phyloP scores from a whole-genome alignment of 1,140 invertebrate species.

The Portunus trituberculatus region DNA sequence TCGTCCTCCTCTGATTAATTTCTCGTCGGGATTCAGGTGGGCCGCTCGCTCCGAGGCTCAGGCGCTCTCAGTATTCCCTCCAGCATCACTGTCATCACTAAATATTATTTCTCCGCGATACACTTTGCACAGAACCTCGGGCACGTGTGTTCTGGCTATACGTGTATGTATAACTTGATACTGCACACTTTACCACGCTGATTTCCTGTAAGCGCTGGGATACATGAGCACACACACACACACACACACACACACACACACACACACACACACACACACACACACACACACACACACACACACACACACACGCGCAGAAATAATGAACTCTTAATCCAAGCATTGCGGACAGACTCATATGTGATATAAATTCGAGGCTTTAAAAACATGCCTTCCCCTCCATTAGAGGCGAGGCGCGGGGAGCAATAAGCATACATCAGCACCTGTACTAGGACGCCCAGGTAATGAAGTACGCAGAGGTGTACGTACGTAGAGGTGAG shows the following conservation, averaged over 20 bases:
- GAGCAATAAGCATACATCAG: constrained; percentile 21
- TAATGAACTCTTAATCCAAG: constrained; percentile 23
- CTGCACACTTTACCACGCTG: not conserved
- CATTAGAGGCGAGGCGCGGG: not conserved
- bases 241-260: constrained; percentile 20
- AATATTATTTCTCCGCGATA: not conserved
- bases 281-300: not conserved
- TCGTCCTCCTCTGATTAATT: constrained; percentile 2
- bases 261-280: not conserved
- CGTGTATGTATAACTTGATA: not conserved
- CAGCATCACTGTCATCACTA: not conserved
- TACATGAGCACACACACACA: not conserved
- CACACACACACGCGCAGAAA: not conserved
- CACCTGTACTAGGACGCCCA: constrained; percentile 17
- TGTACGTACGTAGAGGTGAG: not conserved
- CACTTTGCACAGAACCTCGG: not conserved
- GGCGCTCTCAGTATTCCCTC: not conserved
- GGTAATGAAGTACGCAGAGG: not conserved
- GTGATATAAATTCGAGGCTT: constrained; percentile 23
- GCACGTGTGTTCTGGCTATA: too few relatives aligned
- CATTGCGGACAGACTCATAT: constrained; percentile 10
- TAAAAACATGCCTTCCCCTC: not conserved
- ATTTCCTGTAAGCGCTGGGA: not conserved
- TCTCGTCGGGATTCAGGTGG: not conserved
- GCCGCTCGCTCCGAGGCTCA: not conserved